Evolutionary conservation across 1,140 invertebrate species (phyloP).

Genomic region (Anadara kagoshimensis): DNA sequence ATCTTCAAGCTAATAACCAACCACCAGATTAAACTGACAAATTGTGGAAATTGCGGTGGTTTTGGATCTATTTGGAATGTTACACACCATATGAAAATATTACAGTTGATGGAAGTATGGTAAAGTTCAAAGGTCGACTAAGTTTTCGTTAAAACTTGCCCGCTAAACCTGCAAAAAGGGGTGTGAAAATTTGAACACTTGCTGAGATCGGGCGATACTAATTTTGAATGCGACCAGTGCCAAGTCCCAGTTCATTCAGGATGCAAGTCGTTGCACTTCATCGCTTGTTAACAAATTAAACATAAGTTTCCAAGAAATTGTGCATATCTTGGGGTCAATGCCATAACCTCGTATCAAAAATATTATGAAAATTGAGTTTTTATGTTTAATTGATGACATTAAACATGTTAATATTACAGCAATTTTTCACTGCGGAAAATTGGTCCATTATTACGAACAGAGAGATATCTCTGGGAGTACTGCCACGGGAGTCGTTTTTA

Average conservation of each 20-base stretch:
- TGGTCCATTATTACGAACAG: too few species aligned
- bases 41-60: background rate
- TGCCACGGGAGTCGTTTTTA: too few species aligned
- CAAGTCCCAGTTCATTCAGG: constrained; percentile 10
- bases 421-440: too few species aligned
- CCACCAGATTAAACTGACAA: background rate
- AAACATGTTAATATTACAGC: too few species aligned
- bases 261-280: too few species aligned
- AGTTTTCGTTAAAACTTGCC: constrained; percentile 73
- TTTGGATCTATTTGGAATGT: background rate
- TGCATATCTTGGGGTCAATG: too few species aligned
- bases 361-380: too few species aligned
- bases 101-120: constrained; percentile 62
- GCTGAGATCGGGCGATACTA: constrained; percentile 14
- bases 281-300: too few species aligned
- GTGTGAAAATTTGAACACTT: constrained; percentile 70
- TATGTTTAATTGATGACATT: too few species aligned
- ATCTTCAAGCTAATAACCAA: constrained; percentile 8
- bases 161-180: constrained; percentile 75
- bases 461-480: too few species aligned
- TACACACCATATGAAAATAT: constrained; percentile 13
- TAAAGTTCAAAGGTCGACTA: constrained; percentile 60
- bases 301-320: too few species aligned
- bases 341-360: too few species aligned
- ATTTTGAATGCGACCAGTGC: constrained; percentile 15